Conservation (phyloP, 64 coral and sea anemone genomes). For the Stichodactyla mertensii region DNA sequence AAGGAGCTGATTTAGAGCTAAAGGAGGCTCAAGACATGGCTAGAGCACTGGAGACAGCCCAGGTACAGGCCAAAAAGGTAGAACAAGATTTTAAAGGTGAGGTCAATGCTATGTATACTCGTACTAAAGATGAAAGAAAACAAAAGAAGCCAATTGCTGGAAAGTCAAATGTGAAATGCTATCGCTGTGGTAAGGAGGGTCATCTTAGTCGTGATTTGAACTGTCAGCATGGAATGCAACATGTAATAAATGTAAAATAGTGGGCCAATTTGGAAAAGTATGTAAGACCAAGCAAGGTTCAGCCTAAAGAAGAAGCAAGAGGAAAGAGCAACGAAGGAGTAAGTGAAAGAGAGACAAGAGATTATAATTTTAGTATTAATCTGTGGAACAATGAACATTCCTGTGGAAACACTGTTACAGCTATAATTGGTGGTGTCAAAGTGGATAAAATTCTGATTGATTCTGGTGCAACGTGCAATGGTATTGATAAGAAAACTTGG, state of each 20-base stretch:
- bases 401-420: no score
- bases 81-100: background rate
- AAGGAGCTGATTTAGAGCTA: conserved; percentile 12
- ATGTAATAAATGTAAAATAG: conserved; percentile 35
- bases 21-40: conserved; percentile 43
- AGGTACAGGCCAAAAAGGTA: conserved; percentile 23
- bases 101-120: background rate
- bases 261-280: conserved; percentile 41
- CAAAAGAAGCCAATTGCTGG: background rate
- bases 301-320: background rate
- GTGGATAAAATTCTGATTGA: no score
- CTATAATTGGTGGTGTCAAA: no score
- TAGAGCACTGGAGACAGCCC: conserved; percentile 32
- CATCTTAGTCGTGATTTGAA: conserved; percentile 32
- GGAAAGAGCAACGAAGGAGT: no score
- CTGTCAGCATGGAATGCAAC: conserved; percentile 14
- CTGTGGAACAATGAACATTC: no score
- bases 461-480: no score
- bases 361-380: no score
- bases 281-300: conserved; percentile 36
- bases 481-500: no score
- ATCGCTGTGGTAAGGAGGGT: conserved; percentile 48
- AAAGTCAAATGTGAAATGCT: conserved; percentile 10
- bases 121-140: background rate
- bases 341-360: no score